Evolutionary conservation across 1,140 invertebrate genomes (phyloP), one percentile per base, ranked within the genome.

Genomic region (Berghia stephanieae): DNA sequence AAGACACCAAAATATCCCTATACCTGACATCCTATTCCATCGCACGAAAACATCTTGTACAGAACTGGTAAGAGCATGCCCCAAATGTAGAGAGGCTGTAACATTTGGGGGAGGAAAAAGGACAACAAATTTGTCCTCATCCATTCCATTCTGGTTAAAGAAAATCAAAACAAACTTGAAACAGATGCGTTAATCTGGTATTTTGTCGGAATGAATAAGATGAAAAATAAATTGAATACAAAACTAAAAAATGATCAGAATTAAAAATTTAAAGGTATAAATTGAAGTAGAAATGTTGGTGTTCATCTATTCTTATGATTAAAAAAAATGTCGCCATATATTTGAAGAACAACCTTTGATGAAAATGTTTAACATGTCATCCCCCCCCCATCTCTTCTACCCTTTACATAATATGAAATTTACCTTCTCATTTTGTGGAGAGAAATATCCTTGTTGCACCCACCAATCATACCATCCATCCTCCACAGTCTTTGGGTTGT

Each of bases 71-170:
- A 99, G 90, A 27, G 98, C 98, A 91, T 99, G 98, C 27, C 98
- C 98, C 79, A 99, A 92, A 93, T 99, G 98, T 43, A 99, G 91
- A 38, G 92, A 94, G 21, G 98, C 98, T 40, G 98, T 99, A 0
- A 99, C 96, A 92, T 99, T 99, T 5, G 98, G 98, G 18, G 98
- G 98, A 43, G 98, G 98, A 84, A 99, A 97, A 31, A 99, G 94
- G 92, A 99, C 97, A 2, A 96, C 92, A 91, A 99, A 99, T 85
- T 84, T 83, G 78, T 87, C 80, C 27, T 79, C 38, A 34, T 40
- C 44, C 8, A 13, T 16, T 21, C n/a, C 21, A 34, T 34, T 38
- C 72, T 77, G 63, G 40, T 24, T 66, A 52, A 57, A 49, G 18
- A 55, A 40, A 73, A 57, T 66, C 49, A 2, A 4, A 10, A 38